Conservation (phyloP, 2,113 vertebrate genomes). For the Anoura caudifer region DNA sequence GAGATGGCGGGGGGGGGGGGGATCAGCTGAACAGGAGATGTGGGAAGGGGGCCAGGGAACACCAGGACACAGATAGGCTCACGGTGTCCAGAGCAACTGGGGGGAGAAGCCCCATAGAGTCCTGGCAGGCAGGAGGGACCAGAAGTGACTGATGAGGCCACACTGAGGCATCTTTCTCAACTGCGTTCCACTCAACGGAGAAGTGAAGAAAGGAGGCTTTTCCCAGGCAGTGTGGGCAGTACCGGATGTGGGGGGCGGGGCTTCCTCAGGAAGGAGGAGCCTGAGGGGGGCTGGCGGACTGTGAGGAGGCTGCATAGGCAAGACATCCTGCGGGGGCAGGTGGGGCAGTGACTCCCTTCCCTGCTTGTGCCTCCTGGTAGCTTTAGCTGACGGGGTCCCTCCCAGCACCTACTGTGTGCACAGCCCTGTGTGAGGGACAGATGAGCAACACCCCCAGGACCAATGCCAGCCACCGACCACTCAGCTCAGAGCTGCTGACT, state of each 20-base stretch:
- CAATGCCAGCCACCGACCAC: rapidly evolving
- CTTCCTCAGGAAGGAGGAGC: neutral
- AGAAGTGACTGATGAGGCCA: neutral
- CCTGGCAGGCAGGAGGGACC: neutral
- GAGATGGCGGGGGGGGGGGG: no score
- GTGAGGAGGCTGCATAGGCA: rapidly evolving
- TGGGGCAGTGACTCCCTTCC: no score
- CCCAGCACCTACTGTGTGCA: rapidly evolving
- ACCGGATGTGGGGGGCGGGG: rapidly evolving
- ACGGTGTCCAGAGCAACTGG: neutral
- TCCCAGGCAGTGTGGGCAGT: rapidly evolving
- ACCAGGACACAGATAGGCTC: neutral
- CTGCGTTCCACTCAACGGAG: neutral
- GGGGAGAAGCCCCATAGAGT: no score
- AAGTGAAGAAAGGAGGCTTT: neutral
- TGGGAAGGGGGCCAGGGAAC: neutral
- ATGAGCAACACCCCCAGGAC: neutral
- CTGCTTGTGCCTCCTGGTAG: neutral
- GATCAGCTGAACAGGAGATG: neutral
- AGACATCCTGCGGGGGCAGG: neutral
- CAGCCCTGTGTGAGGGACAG: no score
- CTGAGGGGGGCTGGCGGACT: rapidly evolving
- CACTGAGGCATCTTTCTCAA: neutral
- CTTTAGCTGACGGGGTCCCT: neutral
- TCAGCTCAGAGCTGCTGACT: neutral